Conservation (phyloP, 2,113 vertebrate species). For the Platycercus adscitus region DNA sequence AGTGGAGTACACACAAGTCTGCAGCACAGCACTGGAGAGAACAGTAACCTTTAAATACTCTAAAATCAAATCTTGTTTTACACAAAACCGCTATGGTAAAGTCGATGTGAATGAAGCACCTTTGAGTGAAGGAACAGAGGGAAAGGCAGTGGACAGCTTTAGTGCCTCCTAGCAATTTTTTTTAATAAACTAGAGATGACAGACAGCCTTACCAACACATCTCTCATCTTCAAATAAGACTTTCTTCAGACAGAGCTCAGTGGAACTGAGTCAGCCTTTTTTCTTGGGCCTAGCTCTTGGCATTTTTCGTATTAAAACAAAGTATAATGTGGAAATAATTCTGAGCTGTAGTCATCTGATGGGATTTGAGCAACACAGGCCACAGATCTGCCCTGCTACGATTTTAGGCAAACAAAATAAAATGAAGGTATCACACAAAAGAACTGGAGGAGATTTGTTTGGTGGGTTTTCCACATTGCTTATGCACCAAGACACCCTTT, state of each 20-base stretch:
- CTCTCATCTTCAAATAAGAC: conserved; percentile 74
- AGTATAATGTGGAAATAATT: conserved; percentile 58
- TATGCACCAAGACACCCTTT: background rate
- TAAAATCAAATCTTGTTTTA: conserved; percentile 66
- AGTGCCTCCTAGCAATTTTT: conserved; percentile 63
- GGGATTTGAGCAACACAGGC: background rate
- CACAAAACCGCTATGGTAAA: conserved; percentile 29
- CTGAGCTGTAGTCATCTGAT: background rate
- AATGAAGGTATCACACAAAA: background rate
- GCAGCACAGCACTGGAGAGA: background rate
- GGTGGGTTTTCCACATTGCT: background rate
- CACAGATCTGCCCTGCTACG: background rate
- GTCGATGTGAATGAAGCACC: conserved; percentile 62
- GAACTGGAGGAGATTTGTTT: background rate
- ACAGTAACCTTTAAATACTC: conserved; percentile 37
- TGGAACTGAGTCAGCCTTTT: conserved; percentile 54
- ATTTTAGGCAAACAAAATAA: conserved; percentile 3
- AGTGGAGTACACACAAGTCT: background rate
- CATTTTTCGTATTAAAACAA: conserved; percentile 60
- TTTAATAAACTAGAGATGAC: conserved; percentile 70
- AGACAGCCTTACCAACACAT: conserved; percentile 65
- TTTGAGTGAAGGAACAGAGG: conserved; percentile 68
- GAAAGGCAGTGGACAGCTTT: conserved; percentile 69
- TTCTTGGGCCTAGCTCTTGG: conserved; percentile 50
- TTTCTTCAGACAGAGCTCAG: conserved; percentile 37